Conservation (phyloP, 2,888 invertebrate species). For the Chrysolina oricalcia region DNA sequence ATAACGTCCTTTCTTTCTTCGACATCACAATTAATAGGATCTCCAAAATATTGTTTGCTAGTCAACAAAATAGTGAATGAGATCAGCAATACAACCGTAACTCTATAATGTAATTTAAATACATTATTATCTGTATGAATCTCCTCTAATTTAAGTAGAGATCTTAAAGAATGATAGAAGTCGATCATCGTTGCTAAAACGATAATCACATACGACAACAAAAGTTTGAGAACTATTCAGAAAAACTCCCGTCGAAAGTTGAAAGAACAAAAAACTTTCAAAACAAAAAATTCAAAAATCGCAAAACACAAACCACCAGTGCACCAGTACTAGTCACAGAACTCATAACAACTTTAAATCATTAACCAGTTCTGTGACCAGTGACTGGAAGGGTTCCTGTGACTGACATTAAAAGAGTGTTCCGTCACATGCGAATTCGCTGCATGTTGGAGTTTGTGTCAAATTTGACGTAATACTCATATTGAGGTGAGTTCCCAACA, state of each 20-base stretch:
- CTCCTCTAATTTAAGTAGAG: slow-evolving; percentile 79
- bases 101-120: slow-evolving; percentile 84
- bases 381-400: too few species aligned
- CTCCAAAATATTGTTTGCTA: slow-evolving; percentile 89
- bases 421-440: background rate
- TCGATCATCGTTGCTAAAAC: slow-evolving; percentile 74
- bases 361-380: too few species aligned
- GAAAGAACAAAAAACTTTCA: slow-evolving; percentile 6
- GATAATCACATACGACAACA: background rate
- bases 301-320: background rate
- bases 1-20: slow-evolving; percentile 77
- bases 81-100: slow-evolving; percentile 82
- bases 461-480: too few species aligned
- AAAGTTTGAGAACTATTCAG: background rate
- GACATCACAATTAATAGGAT: slow-evolving; percentile 85
- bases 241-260: background rate
- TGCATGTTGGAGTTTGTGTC: too few species aligned
- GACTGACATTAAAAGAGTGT: too few species aligned
- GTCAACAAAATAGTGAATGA: slow-evolving; percentile 84
- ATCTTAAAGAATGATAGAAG: slow-evolving; percentile 79
- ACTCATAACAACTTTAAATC: too few species aligned
- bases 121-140: slow-evolving; percentile 84
- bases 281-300: slow-evolving; percentile 8
- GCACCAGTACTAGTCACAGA: too few species aligned
- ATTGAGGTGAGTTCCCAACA: too few species aligned